Evolutionary conservation across 2,888 invertebrate genomes (phyloP).

Genomic region (Tupiocoris notatus): DNA sequence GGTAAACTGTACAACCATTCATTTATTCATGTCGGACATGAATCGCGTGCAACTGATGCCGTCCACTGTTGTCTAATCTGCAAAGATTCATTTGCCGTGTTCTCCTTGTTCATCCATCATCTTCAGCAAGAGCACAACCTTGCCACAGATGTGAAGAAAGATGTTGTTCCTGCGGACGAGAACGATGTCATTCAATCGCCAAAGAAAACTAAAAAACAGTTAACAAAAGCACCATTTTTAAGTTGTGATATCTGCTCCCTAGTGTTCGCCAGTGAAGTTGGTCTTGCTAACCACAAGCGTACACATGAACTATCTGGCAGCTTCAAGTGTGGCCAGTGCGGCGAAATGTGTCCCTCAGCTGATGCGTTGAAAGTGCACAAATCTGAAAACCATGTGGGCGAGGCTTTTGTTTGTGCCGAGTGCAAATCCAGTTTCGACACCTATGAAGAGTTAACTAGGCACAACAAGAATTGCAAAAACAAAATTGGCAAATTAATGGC

Average conservation of each 20-base stretch:
- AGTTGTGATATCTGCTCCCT: slow-evolving; percentile 46
- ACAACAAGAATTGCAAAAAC: slow-evolving; percentile 44
- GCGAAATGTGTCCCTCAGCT: slow-evolving; percentile 45
- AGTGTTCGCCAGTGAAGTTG: slow-evolving; percentile 47
- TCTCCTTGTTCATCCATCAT: slow-evolving; percentile 41
- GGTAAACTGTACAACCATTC: slow-evolving; percentile 60
- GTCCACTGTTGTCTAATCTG: slow-evolving; percentile 48
- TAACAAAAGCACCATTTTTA: slow-evolving; percentile 44
- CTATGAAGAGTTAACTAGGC: slow-evolving; percentile 41
- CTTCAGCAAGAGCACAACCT: slow-evolving; percentile 40
- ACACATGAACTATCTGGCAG: slow-evolving; percentile 44
- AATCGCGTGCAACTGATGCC: slow-evolving; percentile 45
- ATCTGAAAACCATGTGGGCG: slow-evolving; percentile 40
- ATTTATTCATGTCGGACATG: slow-evolving; percentile 58
- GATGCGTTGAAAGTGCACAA: slow-evolving; percentile 40
- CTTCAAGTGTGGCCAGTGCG: slow-evolving; percentile 47
- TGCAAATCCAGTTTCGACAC: slow-evolving; percentile 46
- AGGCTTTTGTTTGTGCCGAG: slow-evolving; percentile 46
- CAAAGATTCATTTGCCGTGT: slow-evolving; percentile 40
- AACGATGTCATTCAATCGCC: not conserved
- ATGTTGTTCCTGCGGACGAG: not conserved
- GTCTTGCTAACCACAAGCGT: slow-evolving; percentile 45
- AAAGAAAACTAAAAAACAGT: not conserved
- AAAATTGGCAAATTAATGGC: slow-evolving; percentile 35
- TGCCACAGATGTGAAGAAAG: slow-evolving; percentile 6